Conservation (phyloP, 2,888 invertebrate genomes). For the Lasioglossum pauxillum region DNA sequence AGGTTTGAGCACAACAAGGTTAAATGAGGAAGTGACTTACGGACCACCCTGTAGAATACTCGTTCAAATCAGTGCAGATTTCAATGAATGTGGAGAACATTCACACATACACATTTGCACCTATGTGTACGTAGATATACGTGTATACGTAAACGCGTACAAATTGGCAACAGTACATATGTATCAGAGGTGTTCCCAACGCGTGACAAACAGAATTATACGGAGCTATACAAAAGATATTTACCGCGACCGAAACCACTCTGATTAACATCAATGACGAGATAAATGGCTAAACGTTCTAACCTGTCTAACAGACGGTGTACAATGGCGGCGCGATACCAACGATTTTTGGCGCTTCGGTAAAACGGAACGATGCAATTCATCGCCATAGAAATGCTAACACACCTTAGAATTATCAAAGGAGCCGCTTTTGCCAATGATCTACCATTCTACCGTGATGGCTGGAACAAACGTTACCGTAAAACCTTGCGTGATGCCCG, state of each 20-base stretch:
- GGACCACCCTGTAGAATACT: background rate
- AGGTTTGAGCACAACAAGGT: background rate
- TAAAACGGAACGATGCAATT: constrained; percentile 60
- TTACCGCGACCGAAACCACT: constrained; percentile 36
- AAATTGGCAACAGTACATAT: background rate
- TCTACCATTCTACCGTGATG: constrained; percentile 62
- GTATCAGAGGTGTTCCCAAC: constrained; percentile 6
- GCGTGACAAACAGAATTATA: constrained; percentile 54
- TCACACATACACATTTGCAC: background rate
- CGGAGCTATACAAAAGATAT: constrained; percentile 29
- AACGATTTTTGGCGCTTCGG: constrained; percentile 57
- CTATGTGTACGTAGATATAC: background rate
- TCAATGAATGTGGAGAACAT: background rate
- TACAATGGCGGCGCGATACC: constrained; percentile 64
- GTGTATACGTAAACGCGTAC: background rate
- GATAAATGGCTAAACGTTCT: constrained; percentile 71
- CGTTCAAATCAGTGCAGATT: background rate
- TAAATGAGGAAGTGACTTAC: background rate
- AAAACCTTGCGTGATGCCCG: constrained; percentile 65
- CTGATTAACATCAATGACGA: constrained; percentile 70
- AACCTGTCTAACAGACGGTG: constrained; percentile 58
- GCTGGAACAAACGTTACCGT: constrained; percentile 48
- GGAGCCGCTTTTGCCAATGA: constrained; percentile 68
- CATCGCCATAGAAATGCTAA: constrained; percentile 74
- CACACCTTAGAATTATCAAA: constrained; percentile 69